Evolutionary conservation across 2,113 vertebrate genomes (phyloP), one percentile per base, ranked within the genome.

Genomic region (Pycnonotus jocosus): DNA sequence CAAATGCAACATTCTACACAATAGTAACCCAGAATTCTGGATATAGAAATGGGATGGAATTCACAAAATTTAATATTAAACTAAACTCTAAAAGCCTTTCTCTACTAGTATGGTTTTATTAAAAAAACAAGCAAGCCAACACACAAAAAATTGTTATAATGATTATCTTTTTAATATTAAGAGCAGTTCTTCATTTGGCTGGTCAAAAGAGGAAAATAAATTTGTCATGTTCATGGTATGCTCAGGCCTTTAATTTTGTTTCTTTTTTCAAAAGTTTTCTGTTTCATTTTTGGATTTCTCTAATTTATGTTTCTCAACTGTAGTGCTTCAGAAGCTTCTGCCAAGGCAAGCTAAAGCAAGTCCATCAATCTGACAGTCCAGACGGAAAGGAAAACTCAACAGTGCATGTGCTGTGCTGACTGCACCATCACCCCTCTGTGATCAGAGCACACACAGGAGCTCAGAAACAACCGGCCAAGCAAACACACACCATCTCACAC

Each of bases 361-460:
- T 45, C 66, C n/a, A 58, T 45, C 56, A 60, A 51, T 37, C 20
- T 58, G 23, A 57, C 8, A 74, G 10, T 27, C 27, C 72, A 60
- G 33, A 3, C 37, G 42, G 33, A 80, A 79, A 88, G 60, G 68
- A 81, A 88, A 91, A 66, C 8, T 45, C 38, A 30, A 24, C 3
- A 33, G 23, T 14, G 19, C 0, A 1, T 5, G 40, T 8, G 24
- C 28, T 3, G 2, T 50, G 31, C 33, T 57, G 62, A 66, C 56
- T 10, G 44, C 30, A 71, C 19, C 33, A 14, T 28, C 4, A 2
- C 20, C 58, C 21, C 81, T 45, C 57, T 44, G 56, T 0, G 0
- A 31, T 9, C 40, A 78, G 38, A 62, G 71, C 33, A 51, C 62
- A 51, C 38, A 38, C 20, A 58, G 31, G 16, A 25, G 51, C 60